These are phyloP conservation scores for Australoheros facetus DNA, from an alignment of 2,797 vertebrate genomes.

Conservation along the genomic window DNA sequence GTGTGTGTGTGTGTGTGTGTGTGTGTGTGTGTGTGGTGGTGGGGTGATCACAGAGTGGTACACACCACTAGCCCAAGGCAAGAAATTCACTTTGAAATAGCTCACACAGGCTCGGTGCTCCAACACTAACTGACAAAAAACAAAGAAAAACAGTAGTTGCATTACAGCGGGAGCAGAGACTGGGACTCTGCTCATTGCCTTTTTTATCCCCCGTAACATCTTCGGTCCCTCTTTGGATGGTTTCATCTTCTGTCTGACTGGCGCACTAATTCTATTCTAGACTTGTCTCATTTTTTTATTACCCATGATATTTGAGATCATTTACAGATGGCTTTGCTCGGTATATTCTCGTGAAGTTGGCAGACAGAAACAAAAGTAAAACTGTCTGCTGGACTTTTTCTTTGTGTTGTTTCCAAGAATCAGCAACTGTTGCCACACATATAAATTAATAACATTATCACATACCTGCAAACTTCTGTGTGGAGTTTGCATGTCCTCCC, in stretches of 20 bases:
- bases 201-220: conserved; percentile 11
- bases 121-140: conserved; percentile 46
- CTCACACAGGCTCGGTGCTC: conserved; percentile 52
- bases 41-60: conserved; percentile 50
- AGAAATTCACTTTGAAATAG: conserved; percentile 54
- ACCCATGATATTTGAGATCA: conserved; percentile 31
- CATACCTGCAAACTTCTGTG: not conserved
- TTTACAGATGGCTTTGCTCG: conserved; percentile 20
- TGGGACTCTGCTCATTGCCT: conserved; percentile 1
- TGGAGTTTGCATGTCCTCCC: too few species aligned
- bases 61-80: conserved; percentile 60
- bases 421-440: not conserved
- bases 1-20: too few species aligned
- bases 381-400: not conserved
- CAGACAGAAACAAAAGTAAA: conserved; percentile 9
- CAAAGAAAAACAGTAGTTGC: conserved; percentile 23
- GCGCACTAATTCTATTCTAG: conserved; percentile 21
- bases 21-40: not conserved
- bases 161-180: conserved; percentile 26
- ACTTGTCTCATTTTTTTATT: conserved; percentile 28
- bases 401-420: not conserved
- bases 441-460: not conserved
- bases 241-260: conserved; percentile 25
- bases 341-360: conserved; percentile 20
- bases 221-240: conserved; percentile 3